A percentile compares a stretch with the other conserved stretches of the same genome.
phyloP scores from a whole-genome alignment of 1,140 invertebrate species.

The Neotoxoptera formosana region DNA sequence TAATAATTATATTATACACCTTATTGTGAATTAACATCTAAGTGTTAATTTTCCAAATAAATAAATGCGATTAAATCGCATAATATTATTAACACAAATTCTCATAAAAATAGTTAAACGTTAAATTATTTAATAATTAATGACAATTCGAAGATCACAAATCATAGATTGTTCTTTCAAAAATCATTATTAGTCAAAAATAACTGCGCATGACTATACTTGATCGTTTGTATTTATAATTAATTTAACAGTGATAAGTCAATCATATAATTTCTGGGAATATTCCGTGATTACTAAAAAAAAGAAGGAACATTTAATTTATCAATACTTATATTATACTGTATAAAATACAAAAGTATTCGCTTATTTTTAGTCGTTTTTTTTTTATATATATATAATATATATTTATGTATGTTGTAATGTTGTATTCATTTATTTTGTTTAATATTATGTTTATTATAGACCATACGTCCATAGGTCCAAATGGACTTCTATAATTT shows the following conservation, averaged over 20 bases:
- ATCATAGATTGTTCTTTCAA: not conserved
- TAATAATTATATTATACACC: not conserved
- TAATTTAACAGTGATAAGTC: not conserved
- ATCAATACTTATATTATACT: too few relatives aligned
- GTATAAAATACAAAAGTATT: too few relatives aligned
- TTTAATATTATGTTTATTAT: not conserved
- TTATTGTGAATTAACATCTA: not conserved
- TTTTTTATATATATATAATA: too few relatives aligned
- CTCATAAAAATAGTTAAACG: not conserved
- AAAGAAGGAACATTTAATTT: too few relatives aligned
- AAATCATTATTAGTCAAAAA: not conserved
- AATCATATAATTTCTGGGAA: not conserved
- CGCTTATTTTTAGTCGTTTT: too few relatives aligned
- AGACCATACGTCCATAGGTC: too few relatives aligned
- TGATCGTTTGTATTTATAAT: not conserved
- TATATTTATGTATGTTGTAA: too few relatives aligned
- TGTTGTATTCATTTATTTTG: not conserved
- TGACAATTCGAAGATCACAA: not conserved
- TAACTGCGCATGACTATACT: not conserved
- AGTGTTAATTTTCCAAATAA: not conserved
- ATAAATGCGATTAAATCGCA: not conserved
- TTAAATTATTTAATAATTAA: not conserved
- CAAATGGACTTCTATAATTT: too few relatives aligned
- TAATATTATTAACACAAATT: not conserved
- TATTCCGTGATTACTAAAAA: not conserved